Base-by-base conservation (phyloP, 2,888 invertebrate genomes). In the Ligdia adustata region DNA sequence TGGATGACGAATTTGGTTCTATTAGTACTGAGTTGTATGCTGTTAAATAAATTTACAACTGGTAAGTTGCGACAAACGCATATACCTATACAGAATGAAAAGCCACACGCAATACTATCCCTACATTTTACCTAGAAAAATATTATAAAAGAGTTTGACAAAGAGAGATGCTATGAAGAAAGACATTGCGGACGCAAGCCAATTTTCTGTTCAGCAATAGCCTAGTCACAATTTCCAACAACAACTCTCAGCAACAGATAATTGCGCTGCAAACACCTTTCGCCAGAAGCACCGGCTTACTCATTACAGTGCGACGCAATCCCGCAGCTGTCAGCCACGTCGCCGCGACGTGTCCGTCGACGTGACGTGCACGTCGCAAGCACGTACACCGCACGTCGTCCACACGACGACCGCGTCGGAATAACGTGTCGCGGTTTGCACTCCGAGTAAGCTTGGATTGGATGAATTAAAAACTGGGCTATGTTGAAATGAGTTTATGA, bases 251-350 rank as follows among this genome's bases (percentile, higher is more conserved):
- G 4, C 26, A 16, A 9, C n/a, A 12, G 16, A 37, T 27, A 16
- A 27, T 37, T 37, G n/a, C 32, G 15, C 7, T 16, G 13, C 29
- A 18, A 28, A 18, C 16, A n/a, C 28, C 12, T 22, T 11, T 4
- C 9, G 24, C n/a, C 22, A 22, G 22, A 22, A 22, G 18, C 33
- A 24, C 5, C 13, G 12, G 34, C 26, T 14, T 6, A 16, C 47
- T 52, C 47, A 43, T 47, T 37, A 40, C 39, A 16, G 35, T 37
- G 41, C 22, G 27, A 34, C 44, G 52, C 60, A 56, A 59, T 59
- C 48, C 57, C 57, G 48, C 56, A 53, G 40, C 52, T 60, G 61
- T 63, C 61, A 58, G 48, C 46, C 33, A 37, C 46, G 37, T 41
- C 43, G 47, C 44, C 53, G 37, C 58, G 48, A 37, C 53, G 55